Conservation (phyloP, 2,113 vertebrate genomes). For the Odobenus rosmarus region DNA sequence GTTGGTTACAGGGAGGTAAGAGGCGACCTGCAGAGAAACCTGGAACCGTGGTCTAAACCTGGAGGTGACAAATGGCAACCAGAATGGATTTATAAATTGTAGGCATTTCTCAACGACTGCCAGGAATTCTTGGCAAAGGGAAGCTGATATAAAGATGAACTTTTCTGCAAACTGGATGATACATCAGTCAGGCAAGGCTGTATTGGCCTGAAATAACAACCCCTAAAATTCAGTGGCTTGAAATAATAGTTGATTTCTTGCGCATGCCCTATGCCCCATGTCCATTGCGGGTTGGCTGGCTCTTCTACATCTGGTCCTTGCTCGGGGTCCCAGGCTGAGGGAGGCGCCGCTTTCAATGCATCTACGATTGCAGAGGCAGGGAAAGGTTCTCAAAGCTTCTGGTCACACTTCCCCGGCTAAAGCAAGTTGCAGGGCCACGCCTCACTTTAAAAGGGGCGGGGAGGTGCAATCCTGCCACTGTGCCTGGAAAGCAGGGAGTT, state of each 20-base stretch:
- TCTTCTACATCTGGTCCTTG: neutral
- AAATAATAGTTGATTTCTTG: neutral
- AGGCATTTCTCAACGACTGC: neutral
- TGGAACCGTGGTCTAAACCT: neutral
- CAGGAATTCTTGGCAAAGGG: conserved; percentile 36
- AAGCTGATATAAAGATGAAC: neutral
- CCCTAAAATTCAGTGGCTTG: neutral
- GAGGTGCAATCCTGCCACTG: neutral
- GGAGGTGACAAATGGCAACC: neutral
- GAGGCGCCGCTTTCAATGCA: neutral
- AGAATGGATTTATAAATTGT: neutral
- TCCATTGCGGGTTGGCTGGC: neutral
- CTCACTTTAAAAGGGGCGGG: neutral
- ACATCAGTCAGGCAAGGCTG: neutral
- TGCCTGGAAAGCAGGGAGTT: neutral
- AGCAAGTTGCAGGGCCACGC: neutral
- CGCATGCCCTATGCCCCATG: neutral
- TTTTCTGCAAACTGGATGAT: neutral
- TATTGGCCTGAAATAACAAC: neutral
- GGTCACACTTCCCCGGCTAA: neutral
- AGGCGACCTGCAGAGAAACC: neutral
- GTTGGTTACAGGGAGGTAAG: neutral
- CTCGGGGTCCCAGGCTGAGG: neutral
- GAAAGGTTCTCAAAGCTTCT: conserved; percentile 1
- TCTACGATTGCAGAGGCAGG: neutral